Conservation (phyloP, 2,113 vertebrate species). For the Gnathonemus echidnorhynchus region DNA sequence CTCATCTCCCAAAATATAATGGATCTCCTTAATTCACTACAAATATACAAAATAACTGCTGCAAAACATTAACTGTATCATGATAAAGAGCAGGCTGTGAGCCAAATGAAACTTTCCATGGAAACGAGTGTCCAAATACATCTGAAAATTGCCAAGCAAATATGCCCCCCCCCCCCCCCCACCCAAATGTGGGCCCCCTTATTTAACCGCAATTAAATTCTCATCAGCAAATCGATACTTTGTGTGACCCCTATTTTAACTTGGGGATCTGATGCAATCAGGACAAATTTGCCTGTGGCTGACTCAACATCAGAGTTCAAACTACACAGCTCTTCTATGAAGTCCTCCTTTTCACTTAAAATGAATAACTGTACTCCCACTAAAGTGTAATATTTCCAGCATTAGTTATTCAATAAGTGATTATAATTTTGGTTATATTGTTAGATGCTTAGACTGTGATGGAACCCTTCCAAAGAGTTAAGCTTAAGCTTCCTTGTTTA, state of each 20-base stretch:
- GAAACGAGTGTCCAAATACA: neutral
- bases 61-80: neutral
- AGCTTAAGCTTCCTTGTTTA: neutral
- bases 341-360: neutral
- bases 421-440: neutral
- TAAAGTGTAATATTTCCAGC: neutral
- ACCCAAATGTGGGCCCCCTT: neutral
- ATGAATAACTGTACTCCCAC: neutral
- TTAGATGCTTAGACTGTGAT: neutral
- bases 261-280: neutral
- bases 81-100: neutral
- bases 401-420: neutral
- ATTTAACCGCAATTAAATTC: neutral
- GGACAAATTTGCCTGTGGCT: neutral
- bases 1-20: neutral
- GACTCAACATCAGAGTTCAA: neutral
- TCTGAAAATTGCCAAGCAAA: neutral
- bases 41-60: neutral
- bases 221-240: constrained; percentile 12
- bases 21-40: neutral
- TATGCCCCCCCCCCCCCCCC: neutral
- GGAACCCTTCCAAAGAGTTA: neutral
- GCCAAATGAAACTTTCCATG: neutral
- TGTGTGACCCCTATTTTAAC: neutral
- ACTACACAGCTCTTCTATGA: neutral